Base-by-base conservation (phyloP, 2,888 invertebrate species). In the Caenorhabditis parvicauda region DNA sequence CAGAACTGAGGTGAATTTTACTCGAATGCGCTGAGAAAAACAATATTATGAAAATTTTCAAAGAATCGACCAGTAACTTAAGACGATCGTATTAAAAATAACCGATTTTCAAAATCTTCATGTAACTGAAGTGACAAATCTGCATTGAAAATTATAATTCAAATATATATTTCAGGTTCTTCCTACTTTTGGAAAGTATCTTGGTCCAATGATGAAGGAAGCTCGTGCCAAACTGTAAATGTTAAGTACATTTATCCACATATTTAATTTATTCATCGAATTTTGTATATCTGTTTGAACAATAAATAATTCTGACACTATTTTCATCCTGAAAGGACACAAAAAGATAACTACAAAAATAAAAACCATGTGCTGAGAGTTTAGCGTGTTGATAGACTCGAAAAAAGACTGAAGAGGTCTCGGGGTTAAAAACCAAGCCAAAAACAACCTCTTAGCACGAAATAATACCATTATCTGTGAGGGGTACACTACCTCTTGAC, bases 201-300 rank as follows among this genome's bases (percentile, higher is more conserved):
- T 79, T 24, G 75, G 73, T 22, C 78, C 78, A 6, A 76, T 78
- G 78, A 77, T 78, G 77, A 67, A 62, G 37, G 76, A 78, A 6
- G 76, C 64, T 19, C 60, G 71, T 41, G 68, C 76, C 2, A 77
- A 77, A 47, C 54, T 77, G 45, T 75, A 59, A 66, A 51, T 24
- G 0, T 37, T 46, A 9, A 25, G 14, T 24, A 2, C 5, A 14
- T 47, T 22, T 47, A 35, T 9, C 4, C 14, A 19, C 2, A 2
- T 43, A 25, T 17, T 9, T 32, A 32, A 32, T 32, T 32, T 12
- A 9, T 32, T 32, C 32, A 32, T 9, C 6, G 32, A n/a, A n/a
- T n/a, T 12, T 42, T 19, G 42, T 42, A 6, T 42, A 12, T 42
- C 25, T 32, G 32, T 32, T 32, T 14, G 12, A 12, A 12, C 32